Evolutionary conservation across 2,113 vertebrate genomes (phyloP).

Genomic region (Eonycteris spelaea): DNA sequence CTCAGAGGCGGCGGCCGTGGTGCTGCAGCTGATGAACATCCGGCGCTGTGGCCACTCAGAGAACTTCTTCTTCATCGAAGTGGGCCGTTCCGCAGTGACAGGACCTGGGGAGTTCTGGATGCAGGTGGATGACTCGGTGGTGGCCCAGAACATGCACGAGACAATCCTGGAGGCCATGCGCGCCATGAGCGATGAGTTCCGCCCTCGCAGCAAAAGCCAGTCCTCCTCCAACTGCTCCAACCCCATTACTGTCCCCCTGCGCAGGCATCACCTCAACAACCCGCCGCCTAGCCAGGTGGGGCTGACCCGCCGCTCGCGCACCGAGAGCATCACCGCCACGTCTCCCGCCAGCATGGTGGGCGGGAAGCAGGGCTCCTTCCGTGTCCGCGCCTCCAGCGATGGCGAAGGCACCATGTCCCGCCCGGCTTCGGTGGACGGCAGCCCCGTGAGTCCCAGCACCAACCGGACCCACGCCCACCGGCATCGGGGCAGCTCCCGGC

Average conservation of each 20-base stretch:
- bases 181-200: constrained; percentile 93
- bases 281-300: constrained; percentile 92
- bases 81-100: constrained; percentile 90
- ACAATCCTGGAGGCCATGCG: constrained; percentile 94
- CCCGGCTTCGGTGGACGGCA: constrained; percentile 90
- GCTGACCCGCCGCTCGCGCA: constrained; percentile 87
- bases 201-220: constrained; percentile 93
- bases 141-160: constrained; percentile 94
- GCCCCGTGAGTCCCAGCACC: constrained; percentile 88
- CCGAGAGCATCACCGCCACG: constrained; percentile 89
- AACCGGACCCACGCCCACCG: constrained; percentile 85
- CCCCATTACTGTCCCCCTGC: constrained; percentile 91
- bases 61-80: constrained; percentile 95
- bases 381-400: constrained; percentile 90
- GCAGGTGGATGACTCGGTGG: constrained; percentile 93
- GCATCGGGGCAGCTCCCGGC: constrained; percentile 86
- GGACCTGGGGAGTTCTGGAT: constrained; percentile 94
- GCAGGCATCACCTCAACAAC: constrained; percentile 90
- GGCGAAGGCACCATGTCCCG: constrained; percentile 92
- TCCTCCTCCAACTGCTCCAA: constrained; percentile 93
- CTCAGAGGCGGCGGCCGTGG: constrained; percentile 90
- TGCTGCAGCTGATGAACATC: constrained; percentile 94
- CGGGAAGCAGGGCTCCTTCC: constrained; percentile 88
- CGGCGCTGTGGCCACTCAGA: constrained; percentile 92
- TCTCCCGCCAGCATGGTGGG: constrained; percentile 86